Evolutionary conservation across 2,888 invertebrate genomes (phyloP), one percentile per base, ranked within the genome.

Genomic region (Drosophila borborema): DNA sequence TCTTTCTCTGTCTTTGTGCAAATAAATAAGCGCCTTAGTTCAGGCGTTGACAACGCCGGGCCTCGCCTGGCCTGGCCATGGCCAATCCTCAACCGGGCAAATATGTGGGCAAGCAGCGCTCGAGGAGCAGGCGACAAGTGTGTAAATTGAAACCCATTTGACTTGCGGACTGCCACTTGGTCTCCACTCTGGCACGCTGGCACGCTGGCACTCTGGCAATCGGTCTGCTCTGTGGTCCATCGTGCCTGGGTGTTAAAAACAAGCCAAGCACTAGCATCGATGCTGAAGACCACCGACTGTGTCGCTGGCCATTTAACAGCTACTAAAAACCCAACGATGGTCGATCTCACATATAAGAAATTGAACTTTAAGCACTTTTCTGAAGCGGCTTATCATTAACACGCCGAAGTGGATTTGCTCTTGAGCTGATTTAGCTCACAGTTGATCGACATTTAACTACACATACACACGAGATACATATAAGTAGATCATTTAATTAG

Each of bases 21-120:
- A 89, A 91, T 84, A 89, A 90, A 91, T 86, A 91, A 86, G 80
- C 88, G 85, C 85, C 90, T 89, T 88, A 82, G 83, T 80, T 75
- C 71, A 83, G 86, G 89, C 89, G 86, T 76, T 88, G 86, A 88
- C 90, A 88, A 76, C 78, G 49, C 51, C 69, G 28, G 56, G 46
- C 51, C 69, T 36, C 51, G 46, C 53, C 69, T 23, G 55, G 46
- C 41, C 58, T 36, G 59, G 46, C 66, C 64, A 49, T 46, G 31
- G 43, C 40, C 48, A 59, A 23, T 49, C 51, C 70, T 60, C 69
- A 65, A 49, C 66, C 54, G 53, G 55, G 77, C 77, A 83, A 80
- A 88, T 69, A 66, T 76, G 77, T 73, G 66, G 84, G 63, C 74
- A 70, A 63, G 54, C 49, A 40, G 53, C 34, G 60, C 6, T 10